Evolutionary conservation across 1,140 invertebrate genomes (phyloP).

Genomic region (Drosophila busckii): DNA sequence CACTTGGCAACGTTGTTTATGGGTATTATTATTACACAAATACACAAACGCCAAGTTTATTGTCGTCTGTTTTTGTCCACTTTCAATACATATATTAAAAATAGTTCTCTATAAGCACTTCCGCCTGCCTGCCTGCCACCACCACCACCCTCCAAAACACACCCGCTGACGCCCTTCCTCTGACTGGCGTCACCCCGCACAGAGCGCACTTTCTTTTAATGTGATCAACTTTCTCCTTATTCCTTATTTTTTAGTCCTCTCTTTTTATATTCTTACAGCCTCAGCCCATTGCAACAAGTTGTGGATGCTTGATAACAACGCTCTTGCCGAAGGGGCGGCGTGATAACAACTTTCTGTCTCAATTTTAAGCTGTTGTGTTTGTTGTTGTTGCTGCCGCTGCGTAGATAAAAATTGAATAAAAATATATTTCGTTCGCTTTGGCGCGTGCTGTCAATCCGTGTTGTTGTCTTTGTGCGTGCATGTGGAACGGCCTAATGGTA

Average conservation of each 20-base stretch:
- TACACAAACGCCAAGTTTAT: too few relatives aligned
- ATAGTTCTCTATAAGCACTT: slow-evolving; percentile 46
- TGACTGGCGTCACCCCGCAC: too few relatives aligned
- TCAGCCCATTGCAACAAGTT: too few relatives aligned
- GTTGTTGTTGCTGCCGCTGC: slow-evolving; percentile 8
- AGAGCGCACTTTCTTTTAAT: slow-evolving; percentile 21
- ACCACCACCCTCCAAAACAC: not conserved
- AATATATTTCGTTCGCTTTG: slow-evolving; percentile 27
- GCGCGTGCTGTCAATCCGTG: slow-evolving; percentile 9
- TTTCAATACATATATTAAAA: slow-evolving; percentile 26
- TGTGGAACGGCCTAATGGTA: slow-evolving; percentile 17
- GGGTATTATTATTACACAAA: too few relatives aligned
- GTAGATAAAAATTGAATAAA: slow-evolving; percentile 22
- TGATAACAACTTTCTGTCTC: too few relatives aligned
- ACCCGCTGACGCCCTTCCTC: slow-evolving; percentile 3
- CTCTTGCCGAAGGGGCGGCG: too few relatives aligned
- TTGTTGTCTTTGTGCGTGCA: too few relatives aligned
- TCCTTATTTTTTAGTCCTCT: too few relatives aligned
- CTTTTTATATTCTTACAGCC: too few relatives aligned
- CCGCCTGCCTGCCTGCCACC: slow-evolving; percentile 28
- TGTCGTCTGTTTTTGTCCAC: not conserved
- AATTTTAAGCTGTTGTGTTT: not conserved
- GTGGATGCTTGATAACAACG: not conserved
- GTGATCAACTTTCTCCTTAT: too few relatives aligned
- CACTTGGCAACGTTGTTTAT: slow-evolving; percentile 9